Conservation (phyloP, 2,888 invertebrate species). For the Octodonta nipae region DNA sequence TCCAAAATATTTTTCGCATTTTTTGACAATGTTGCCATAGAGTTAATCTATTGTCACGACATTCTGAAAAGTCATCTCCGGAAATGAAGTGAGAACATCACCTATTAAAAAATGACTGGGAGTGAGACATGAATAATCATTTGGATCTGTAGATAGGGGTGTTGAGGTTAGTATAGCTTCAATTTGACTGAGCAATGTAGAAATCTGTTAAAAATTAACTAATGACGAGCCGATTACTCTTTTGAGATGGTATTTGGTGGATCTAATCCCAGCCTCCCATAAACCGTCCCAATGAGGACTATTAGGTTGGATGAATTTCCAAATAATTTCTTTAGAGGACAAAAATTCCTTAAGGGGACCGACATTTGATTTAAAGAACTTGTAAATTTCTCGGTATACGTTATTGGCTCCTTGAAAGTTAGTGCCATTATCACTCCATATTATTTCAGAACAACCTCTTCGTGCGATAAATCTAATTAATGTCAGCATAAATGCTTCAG, state of each 20-base stretch:
- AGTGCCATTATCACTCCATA: constrained; percentile 1
- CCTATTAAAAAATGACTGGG: constrained; percentile 5
- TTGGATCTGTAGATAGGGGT: constrained; percentile 3
- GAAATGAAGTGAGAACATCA: background rate
- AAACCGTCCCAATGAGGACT: constrained; percentile 1
- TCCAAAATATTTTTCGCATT: constrained; percentile 2
- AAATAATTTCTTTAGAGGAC: background rate
- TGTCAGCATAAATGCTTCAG: background rate
- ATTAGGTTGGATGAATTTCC: background rate
- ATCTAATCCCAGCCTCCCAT: constrained; percentile 3
- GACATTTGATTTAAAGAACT: background rate
- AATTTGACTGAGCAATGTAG: constrained; percentile 2
- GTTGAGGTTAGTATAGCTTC: constrained; percentile 3
- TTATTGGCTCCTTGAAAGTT: background rate
- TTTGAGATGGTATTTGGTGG: constrained; percentile 1
- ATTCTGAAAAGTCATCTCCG: background rate
- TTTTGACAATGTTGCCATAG: background rate
- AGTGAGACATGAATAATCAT: background rate
- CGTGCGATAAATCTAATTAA: constrained; percentile 2
- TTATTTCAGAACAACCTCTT: background rate
- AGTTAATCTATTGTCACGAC: background rate
- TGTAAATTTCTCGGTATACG: background rate
- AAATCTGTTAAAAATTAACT: constrained; percentile 2
- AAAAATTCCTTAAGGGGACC: constrained; percentile 1
- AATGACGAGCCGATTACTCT: background rate